phyloP scores from a whole-genome alignment of 2,888 invertebrate genomes.

The Sarcophaga subvicina region DNA sequence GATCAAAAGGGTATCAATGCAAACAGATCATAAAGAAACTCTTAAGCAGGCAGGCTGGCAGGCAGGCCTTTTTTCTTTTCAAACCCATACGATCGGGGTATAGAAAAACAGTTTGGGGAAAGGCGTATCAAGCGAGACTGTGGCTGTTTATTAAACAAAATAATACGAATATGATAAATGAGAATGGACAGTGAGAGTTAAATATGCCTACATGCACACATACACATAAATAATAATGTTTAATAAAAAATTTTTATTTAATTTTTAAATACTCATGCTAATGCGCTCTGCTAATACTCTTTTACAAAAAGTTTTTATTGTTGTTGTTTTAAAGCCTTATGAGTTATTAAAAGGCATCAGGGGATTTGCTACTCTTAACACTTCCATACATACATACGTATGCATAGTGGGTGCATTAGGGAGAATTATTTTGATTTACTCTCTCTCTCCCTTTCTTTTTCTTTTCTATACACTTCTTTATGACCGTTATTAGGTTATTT shows the following conservation, averaged over 20 bases:
- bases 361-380: slow-evolving; percentile 31
- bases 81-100: no score
- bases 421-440: no score
- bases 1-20: slow-evolving; percentile 68
- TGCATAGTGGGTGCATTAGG: no score
- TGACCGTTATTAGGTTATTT: slow-evolving; percentile 41
- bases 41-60: slow-evolving; percentile 49
- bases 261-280: no score
- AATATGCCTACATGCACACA: no score
- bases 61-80: background rate
- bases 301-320: background rate
- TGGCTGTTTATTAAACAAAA: no score
- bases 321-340: slow-evolving; percentile 7
- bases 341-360: slow-evolving; percentile 52
- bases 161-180: no score
- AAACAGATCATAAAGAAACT: slow-evolving; percentile 68
- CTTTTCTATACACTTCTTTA: background rate
- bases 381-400: background rate
- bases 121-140: no score
- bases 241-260: no score
- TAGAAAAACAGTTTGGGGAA: no score
- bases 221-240: no score
- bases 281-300: background rate
- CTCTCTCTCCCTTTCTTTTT: background rate
- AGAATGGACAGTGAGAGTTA: no score